Conservation (phyloP, 2,797 vertebrate genomes). For the Lepilemur ruficaudatus region DNA sequence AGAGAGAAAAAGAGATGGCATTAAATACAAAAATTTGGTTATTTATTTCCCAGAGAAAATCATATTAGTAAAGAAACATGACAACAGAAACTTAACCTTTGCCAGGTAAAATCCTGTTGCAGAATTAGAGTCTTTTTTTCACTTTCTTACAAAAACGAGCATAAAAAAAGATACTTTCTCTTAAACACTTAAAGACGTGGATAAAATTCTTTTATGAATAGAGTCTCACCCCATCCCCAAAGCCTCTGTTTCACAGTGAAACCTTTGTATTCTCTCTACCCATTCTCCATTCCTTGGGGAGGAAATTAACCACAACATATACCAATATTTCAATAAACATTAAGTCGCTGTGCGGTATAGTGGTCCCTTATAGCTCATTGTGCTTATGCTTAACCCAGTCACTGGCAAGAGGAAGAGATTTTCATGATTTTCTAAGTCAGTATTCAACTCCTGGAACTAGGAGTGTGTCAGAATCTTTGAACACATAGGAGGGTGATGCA, state of each 20-base stretch:
- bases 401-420: neutral
- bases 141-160: neutral
- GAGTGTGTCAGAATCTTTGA: neutral
- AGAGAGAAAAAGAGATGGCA: neutral
- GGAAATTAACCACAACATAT: neutral
- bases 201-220: neutral
- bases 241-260: neutral
- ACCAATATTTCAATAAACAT: neutral
- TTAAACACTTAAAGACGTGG: neutral
- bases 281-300: neutral
- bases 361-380: neutral
- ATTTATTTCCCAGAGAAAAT: neutral
- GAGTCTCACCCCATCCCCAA: neutral
- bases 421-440: neutral
- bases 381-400: neutral
- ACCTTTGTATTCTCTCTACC: neutral
- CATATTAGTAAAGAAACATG: neutral
- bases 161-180: neutral
- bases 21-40: neutral
- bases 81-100: neutral
- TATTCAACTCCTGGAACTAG: neutral
- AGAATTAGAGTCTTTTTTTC: neutral
- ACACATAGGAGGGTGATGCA: neutral
- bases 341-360: neutral
- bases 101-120: neutral